Evolutionary conservation across 1,140 invertebrate species (phyloP).

Genomic region (Oscheius sp.): DNA sequence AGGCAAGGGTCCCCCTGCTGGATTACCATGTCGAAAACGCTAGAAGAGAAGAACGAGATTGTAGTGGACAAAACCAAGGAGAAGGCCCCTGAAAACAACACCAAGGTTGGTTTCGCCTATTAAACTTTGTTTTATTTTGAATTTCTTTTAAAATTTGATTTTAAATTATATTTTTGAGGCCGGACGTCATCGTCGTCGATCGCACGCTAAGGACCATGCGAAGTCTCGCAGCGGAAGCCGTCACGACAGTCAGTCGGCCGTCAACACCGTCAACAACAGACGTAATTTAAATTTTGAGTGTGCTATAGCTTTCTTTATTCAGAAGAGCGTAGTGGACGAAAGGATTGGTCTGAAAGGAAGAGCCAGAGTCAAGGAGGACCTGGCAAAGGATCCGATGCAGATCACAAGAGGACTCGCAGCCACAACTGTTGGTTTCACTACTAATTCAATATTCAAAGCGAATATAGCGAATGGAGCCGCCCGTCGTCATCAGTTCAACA

Average conservation of each 20-base stretch:
- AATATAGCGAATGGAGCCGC: no score
- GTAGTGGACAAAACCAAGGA: background rate
- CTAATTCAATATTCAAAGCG: no score
- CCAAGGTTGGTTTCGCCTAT: background rate
- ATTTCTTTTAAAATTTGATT: no score
- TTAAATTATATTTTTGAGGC: no score
- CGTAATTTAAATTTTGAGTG: background rate
- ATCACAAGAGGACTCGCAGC: conserved; percentile 32
- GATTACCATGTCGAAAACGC: background rate
- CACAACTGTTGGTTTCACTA: conserved; percentile 25
- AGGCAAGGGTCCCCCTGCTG: background rate
- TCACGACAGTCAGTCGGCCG: background rate
- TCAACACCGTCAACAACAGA: background rate
- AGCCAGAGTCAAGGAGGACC: conserved; percentile 19
- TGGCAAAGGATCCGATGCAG: conserved; percentile 3
- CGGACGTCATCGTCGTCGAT: background rate
- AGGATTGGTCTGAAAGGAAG: conserved; percentile 26
- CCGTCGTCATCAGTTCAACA: conserved; percentile 8
- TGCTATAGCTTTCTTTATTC: background rate
- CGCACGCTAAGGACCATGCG: background rate
- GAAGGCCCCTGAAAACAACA: background rate
- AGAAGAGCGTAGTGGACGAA: background rate
- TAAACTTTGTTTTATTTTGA: no score
- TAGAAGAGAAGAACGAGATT: no score
- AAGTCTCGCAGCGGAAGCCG: conserved; percentile 8